Evolutionary conservation across 35 echinoderm and acorn worm genomes (phyloP), one percentile per base, ranked within the genome.

Genomic region (Ptychodera flava): DNA sequence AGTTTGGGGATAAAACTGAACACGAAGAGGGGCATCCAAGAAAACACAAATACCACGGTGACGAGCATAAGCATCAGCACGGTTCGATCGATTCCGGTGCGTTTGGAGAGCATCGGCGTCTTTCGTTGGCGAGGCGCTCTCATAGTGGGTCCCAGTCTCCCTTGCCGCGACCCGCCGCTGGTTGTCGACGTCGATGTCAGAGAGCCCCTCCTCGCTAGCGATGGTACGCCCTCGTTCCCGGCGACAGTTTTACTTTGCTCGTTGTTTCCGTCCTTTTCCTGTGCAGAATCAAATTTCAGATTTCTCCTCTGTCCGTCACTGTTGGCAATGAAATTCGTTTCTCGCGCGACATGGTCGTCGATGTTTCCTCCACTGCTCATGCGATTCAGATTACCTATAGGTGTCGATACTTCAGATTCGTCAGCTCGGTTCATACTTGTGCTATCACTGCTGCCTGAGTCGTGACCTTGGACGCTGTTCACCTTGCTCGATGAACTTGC

Each of bases 41-140:
- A 86, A 10, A 88, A 16, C 33, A 92, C 82, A 35, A 89, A 92
- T 0, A 88, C 78, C 1, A 84, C 76, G 14, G 91, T 88, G 1
- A 84, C 81, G 2, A 88, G 33, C 16, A 92, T 34, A 34, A 88
- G 78, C 91, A 92, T 92, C 35, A 88, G 87, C 2, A 81, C 88
- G 31, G 91, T 92, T 64, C 45, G 45, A 64, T 64, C 45, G 45
- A 64, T 6, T 6, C 16, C 82, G 80, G 35, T 10, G 31, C 31
- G 28, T 1, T 36, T 29, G 79, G 29, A 81, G 12, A 29, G 1
- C 16, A 30, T 81, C 16, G 36, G 29, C 79, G 16, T 0, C n/a
- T 52, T 82, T 32, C 37, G 34, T 64, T 22, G 45, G 45, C 45
- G 6, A 6, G 22, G 45, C 45, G 45, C 6, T 64, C 45, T 64